Percentiles rank a stretch among this genome's conserved stretches.
Conservation (phyloP, 2,797 vertebrate genomes). For the Cynodonichthys magdalenae region DNA sequence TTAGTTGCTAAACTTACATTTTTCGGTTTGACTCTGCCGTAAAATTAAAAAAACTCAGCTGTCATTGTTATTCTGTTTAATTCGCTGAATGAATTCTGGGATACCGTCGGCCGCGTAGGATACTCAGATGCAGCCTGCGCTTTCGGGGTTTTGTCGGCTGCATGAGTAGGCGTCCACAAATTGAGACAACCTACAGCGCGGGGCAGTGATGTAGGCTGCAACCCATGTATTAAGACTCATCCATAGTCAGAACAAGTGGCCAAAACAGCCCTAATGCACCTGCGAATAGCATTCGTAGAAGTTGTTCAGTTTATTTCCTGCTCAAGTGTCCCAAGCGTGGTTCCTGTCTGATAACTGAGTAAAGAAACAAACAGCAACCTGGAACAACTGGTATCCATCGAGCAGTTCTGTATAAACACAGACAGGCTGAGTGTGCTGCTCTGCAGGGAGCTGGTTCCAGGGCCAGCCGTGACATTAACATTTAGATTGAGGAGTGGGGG, state of each 20-base stretch:
- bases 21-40: no score
- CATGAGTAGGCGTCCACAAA: no score
- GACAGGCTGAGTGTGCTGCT: slow-evolving; percentile 14
- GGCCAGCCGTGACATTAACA: slow-evolving; percentile 67
- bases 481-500: slow-evolving; percentile 68
- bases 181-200: no score
- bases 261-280: background rate
- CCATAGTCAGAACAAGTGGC: background rate
- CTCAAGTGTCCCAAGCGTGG: slow-evolving; percentile 17
- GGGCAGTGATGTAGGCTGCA: no score
- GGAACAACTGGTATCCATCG: slow-evolving; percentile 25
- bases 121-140: no score
- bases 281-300: slow-evolving; percentile 17
- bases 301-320: slow-evolving; percentile 25
- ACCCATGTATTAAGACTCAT: no score
- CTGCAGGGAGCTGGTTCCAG: background rate
- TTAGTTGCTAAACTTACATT: no score
- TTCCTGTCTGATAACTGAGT: slow-evolving; percentile 4
- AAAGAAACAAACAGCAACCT: slow-evolving; percentile 31
- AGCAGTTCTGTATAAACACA: slow-evolving; percentile 21
- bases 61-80: no score
- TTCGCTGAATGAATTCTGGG: no score
- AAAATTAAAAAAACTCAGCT: no score
- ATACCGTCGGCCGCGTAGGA: no score
- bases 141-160: no score